Percentiles rank a stretch among this genome's conserved stretches.
phyloP scores from a whole-genome alignment of 2,888 invertebrate species.

The Lamellibrachia satsuma region DNA sequence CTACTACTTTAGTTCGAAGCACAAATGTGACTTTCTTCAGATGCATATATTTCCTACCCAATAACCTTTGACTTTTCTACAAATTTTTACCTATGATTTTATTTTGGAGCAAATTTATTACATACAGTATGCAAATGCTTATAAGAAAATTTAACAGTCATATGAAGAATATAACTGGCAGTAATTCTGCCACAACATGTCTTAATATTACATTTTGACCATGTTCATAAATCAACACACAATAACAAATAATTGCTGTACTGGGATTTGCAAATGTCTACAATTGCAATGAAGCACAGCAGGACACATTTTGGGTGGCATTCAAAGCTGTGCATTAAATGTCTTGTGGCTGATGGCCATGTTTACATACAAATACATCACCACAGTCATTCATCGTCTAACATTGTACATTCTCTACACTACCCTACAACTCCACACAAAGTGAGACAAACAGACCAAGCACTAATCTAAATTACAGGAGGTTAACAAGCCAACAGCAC shows the following conservation, averaged over 20 bases:
- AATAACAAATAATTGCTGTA: not conserved
- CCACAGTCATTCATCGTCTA: not conserved
- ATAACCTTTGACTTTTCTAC: no score
- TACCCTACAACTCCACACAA: not conserved
- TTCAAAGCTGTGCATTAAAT: not conserved
- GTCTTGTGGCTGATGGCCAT: not conserved
- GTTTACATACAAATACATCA: not conserved
- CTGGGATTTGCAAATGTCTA: not conserved
- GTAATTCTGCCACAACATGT: not conserved
- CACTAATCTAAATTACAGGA: not conserved
- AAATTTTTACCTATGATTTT: no score
- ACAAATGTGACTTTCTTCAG: no score
- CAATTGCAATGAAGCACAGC: not conserved
- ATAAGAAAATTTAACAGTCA: no score
- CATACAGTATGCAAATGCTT: no score
- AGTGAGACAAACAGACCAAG: not conserved
- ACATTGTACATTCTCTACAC: not conserved
- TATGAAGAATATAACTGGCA: no score
- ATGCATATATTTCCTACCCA: no score
- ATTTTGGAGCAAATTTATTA: no score
- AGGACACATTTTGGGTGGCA: not conserved
- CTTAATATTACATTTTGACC: not conserved
- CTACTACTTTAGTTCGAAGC: no score
- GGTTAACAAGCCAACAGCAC: not conserved
- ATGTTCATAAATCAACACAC: not conserved